A percentile compares a stretch with the other conserved stretches of the same genome.
phyloP scores from a whole-genome alignment of 1,140 invertebrate species.

The Wiebesia pumilae region DNA sequence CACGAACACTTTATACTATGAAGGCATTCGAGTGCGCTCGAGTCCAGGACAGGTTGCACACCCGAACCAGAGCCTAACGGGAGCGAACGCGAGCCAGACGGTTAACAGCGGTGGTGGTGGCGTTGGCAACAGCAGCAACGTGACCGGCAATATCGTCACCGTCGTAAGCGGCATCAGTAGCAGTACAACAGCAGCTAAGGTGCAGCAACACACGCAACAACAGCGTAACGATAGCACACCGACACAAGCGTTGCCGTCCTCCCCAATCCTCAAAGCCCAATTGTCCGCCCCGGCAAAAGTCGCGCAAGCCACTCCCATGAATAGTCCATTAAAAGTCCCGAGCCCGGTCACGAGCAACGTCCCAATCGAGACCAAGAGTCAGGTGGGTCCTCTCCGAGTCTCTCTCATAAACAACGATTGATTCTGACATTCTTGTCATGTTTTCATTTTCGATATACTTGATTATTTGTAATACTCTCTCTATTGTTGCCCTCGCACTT shows the following conservation, averaged over 20 bases:
- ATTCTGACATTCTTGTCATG: conserved; percentile 7
- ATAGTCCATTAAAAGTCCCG: conserved; percentile 58
- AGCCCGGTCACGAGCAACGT: conserved; percentile 66
- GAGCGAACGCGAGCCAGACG: conserved; percentile 39
- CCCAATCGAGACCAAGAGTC: conserved; percentile 78
- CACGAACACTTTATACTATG: conserved; percentile 80
- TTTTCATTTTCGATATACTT: not conserved
- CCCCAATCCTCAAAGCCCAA: conserved; percentile 86
- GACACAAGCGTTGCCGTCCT: conserved; percentile 73
- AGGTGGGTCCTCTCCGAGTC: conserved; percentile 74
- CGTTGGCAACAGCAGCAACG: conserved; percentile 54
- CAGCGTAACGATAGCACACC: conserved; percentile 72
- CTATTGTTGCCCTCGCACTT: conserved; percentile 36
- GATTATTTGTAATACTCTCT: conserved; percentile 31
- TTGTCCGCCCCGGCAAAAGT: conserved; percentile 82
- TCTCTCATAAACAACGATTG: conserved; percentile 19
- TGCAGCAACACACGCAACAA: conserved; percentile 71
- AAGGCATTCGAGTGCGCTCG: conserved; percentile 83
- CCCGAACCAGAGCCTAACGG: conserved; percentile 50
- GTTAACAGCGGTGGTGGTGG: conserved; percentile 31
- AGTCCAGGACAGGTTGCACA: conserved; percentile 62
- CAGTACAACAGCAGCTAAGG: conserved; percentile 71
- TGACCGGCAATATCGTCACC: not conserved
- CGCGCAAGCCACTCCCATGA: conserved; percentile 61
- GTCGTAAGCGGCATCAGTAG: conserved; percentile 49